Percentiles rank a stretch among this genome's conserved stretches.
These are phyloP conservation scores for Esperia sulphurella DNA, from an alignment of 2,888 invertebrate genomes.

Conservation along the genomic window DNA sequence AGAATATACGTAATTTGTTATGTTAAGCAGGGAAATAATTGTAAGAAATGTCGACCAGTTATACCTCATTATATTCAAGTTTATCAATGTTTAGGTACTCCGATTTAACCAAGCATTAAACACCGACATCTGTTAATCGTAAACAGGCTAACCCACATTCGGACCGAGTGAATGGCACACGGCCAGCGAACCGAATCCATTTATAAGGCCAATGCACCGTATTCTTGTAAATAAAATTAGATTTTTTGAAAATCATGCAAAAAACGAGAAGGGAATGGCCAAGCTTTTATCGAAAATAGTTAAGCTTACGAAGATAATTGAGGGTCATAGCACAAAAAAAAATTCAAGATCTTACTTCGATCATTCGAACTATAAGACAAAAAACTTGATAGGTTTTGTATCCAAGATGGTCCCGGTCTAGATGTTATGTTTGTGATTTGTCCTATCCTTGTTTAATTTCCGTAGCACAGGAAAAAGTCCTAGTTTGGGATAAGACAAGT, in stretches of 20 bases:
- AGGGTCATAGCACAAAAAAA: not conserved
- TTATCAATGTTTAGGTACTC: not conserved
- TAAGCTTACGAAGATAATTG: no score
- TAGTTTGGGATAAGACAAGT: no score
- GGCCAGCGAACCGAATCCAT: constrained; percentile 26
- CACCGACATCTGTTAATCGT: not conserved
- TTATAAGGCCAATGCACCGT: constrained; percentile 31
- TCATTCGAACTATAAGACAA: not conserved
- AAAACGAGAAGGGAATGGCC: constrained; percentile 24
- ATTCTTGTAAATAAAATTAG: constrained; percentile 18
- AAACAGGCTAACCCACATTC: constrained; percentile 19
- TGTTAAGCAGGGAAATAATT: no score
- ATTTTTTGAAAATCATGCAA: constrained; percentile 16
- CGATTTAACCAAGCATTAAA: not conserved
- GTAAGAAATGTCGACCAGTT: no score
- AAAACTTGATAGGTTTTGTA: no score
- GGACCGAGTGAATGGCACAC: constrained; percentile 27
- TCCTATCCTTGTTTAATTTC: no score
- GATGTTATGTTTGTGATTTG: no score
- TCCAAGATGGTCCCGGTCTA: no score
- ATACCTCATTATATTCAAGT: no score
- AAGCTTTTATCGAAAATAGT: constrained; percentile 1
- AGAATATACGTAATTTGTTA: no score
- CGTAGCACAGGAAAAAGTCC: no score
- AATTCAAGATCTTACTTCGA: not conserved